Conservation (phyloP, 1,140 invertebrate species). For the Agraylea sexmaculata region DNA sequence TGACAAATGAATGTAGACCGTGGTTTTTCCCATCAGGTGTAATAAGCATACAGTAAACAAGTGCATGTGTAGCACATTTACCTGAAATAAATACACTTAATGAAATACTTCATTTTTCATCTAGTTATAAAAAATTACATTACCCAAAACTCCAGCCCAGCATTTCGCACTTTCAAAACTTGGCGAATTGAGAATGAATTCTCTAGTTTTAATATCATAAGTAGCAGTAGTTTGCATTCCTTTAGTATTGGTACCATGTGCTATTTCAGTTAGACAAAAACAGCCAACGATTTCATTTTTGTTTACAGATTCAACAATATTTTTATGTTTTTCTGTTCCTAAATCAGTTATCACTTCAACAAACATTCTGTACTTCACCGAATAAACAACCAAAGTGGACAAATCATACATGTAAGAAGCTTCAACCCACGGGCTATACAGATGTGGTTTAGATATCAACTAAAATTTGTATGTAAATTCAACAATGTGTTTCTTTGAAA, state of each 20-base stretch:
- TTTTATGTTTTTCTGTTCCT: conserved; percentile 46
- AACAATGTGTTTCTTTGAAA: neutral
- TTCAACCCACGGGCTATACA: conserved; percentile 33
- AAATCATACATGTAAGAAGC: conserved; percentile 58
- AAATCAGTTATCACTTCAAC: conserved; percentile 38
- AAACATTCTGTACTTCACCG: conserved; percentile 46
- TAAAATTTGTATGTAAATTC: conserved; percentile 25
- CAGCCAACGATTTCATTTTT: conserved; percentile 53
- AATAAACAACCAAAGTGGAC: conserved; percentile 50
- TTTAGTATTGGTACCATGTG: conserved; percentile 75
- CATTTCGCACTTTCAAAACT: conserved; percentile 81
- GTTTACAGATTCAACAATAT: conserved; percentile 45
- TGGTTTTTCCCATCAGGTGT: conserved; percentile 58
- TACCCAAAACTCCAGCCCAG: conserved; percentile 58
- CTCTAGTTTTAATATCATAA: conserved; percentile 55
- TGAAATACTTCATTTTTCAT: neutral
- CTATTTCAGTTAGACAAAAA: conserved; percentile 73
- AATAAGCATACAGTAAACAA: conserved; percentile 75
- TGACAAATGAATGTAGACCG: conserved; percentile 70
- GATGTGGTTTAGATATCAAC: conserved; percentile 30
- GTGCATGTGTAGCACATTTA: conserved; percentile 70
- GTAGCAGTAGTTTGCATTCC: conserved; percentile 71
- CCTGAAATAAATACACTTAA: conserved; percentile 32
- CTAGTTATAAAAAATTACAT: conserved; percentile 9
- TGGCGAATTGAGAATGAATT: conserved; percentile 70